Base-by-base conservation (phyloP, 2,113 vertebrate genomes). In the Corythoichthys intestinalis region DNA sequence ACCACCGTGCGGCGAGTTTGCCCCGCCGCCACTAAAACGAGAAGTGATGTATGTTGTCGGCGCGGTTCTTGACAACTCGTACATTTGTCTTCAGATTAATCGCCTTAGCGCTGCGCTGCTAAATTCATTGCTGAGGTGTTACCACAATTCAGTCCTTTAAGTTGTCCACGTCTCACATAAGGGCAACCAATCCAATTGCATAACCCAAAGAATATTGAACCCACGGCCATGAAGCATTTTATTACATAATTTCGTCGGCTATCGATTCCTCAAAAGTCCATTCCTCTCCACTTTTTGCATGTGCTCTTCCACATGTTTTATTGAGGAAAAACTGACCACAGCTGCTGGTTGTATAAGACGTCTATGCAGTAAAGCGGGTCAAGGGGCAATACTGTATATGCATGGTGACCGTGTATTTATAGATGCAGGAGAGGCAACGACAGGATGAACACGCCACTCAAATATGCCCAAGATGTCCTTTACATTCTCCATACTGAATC, bases 321-420 rank as follows among this genome's bases (percentile, higher is more conserved):
- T 57, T 35, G 10, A 35, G 28, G 34, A 4, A 4, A 35, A 35
- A 35, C 11, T 20, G 5, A 20, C n/a, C 20, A 20, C 20, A 9
- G 9, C n/a, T 54, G 52, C 52, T 28, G 15, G 20, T 10, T 54
- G 20, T n/a, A 20, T 6, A 20, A 53, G 41, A 44, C 41, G 9
- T 44, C 9, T 44, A 56, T 34, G 53, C 28, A 0, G 20, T 28
- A 2, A 62, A 44, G 59, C 9, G n/a, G 38, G 59, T 15, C 59
- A 61, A 14, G 6, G 0, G 57, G 1, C 20, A 15, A 39, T 41
- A 44, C 41, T 44, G 41, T 44, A 44, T 65, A 47, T 39, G 20
- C 56, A 66, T 77, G 66, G 72, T 76, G 72, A 62, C 78, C 0
- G 20, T 44, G 76, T 86, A 84, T 82, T 85, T 84, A 77, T 87